Evolutionary conservation across 2,113 vertebrate species (phyloP).

Genomic region (Arothron firmamentum): DNA sequence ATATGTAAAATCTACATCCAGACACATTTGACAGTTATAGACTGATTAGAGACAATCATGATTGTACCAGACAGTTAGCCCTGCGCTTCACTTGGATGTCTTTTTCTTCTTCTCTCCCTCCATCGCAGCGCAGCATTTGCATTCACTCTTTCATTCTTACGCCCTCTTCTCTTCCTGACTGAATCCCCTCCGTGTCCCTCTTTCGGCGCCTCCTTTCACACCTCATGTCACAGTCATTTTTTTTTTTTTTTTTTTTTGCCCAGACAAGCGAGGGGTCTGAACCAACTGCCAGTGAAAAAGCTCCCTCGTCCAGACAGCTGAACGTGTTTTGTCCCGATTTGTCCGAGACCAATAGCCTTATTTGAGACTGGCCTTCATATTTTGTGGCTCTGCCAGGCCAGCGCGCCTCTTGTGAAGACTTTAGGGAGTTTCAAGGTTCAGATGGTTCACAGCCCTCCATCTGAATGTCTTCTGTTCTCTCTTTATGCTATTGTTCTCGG

Average conservation of each 20-base stretch:
- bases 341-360: slow-evolving; percentile 28
- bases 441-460: slow-evolving; percentile 43
- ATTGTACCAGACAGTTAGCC: not conserved
- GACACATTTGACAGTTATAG: too few species aligned
- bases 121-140: slow-evolving; percentile 34
- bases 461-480: slow-evolving; percentile 53
- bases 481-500: slow-evolving; percentile 42
- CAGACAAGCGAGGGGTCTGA: slow-evolving; percentile 43
- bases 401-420: slow-evolving; percentile 35
- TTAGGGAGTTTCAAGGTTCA: slow-evolving; percentile 51
- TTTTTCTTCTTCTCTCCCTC: too few species aligned
- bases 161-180: slow-evolving; percentile 24
- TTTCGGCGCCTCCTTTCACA: slow-evolving; percentile 39
- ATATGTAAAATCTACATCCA: too few species aligned
- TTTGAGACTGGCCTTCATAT: slow-evolving; percentile 44
- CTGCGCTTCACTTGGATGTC: not conserved
- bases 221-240: slow-evolving; percentile 29
- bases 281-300: slow-evolving; percentile 32
- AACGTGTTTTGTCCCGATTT: slow-evolving; percentile 48
- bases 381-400: slow-evolving; percentile 43
- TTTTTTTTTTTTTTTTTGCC: slow-evolving; percentile 33
- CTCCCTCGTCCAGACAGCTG: slow-evolving; percentile 38
- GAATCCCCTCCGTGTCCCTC: slow-evolving; percentile 27
- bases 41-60: too few species aligned
- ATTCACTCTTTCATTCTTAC: slow-evolving; percentile 27